These are phyloP conservation scores for Tretioscincus oriximinensis DNA, from an alignment of 2,113 vertebrate genomes.

Conservation along the genomic window DNA sequence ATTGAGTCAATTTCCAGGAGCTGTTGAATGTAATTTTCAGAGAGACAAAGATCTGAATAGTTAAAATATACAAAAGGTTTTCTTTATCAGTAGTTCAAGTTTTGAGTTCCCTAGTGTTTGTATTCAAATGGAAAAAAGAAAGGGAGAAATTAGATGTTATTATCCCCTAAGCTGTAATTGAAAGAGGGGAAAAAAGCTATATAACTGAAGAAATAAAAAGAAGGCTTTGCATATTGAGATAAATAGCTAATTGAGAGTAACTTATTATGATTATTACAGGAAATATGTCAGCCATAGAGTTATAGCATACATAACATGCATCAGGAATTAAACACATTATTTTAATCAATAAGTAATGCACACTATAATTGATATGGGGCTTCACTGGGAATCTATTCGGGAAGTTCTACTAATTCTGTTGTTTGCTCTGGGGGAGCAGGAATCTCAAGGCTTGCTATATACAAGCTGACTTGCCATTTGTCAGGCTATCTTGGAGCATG, in stretches of 20 bases:
- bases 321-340: background rate
- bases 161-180: background rate
- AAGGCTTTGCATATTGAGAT: background rate
- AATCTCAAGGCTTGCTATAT: too few species aligned
- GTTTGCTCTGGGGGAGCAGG: background rate
- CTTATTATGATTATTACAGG: background rate
- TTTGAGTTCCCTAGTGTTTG: background rate
- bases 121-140: background rate
- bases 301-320: background rate
- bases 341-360: background rate
- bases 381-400: too few species aligned
- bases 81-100: background rate
- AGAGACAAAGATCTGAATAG: conserved; percentile 7
- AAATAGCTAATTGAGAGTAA: background rate
- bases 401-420: too few species aligned
- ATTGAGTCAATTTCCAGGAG: conserved; percentile 1
- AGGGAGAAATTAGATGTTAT: background rate
- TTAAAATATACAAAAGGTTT: conserved; percentile 1
- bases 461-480: too few species aligned
- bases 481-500: too few species aligned
- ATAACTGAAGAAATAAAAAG: background rate
- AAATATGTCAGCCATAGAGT: conserved; percentile 3
- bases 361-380: too few species aligned
- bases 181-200: background rate
- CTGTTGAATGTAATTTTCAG: conserved; percentile 17